These are phyloP conservation scores for Sinocyclocheilus anshuiensis DNA, from an alignment of 2,113 vertebrate species.

Conservation along the genomic window DNA sequence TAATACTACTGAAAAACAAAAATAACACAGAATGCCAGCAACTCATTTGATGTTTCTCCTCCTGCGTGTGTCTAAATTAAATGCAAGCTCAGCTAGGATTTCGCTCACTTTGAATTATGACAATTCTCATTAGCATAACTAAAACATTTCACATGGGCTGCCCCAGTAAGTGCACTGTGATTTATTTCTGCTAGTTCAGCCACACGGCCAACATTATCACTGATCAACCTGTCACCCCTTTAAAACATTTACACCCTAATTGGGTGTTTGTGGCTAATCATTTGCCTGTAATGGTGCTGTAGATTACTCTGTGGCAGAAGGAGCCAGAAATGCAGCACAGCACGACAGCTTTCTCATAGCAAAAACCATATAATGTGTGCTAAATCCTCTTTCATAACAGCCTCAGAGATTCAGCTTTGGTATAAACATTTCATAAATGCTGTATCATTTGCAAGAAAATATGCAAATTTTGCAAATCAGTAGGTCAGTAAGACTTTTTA, in stretches of 20 bases:
- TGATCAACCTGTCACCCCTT: conserved; percentile 33
- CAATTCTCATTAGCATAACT: conserved; percentile 29
- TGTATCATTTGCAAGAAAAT: neutral
- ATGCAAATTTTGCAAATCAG: neutral
- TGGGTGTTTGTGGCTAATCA: conserved; percentile 34
- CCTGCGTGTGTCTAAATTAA: neutral
- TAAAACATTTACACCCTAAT: conserved; percentile 32
- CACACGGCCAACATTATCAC: conserved; percentile 22
- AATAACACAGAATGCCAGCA: conserved; percentile 43
- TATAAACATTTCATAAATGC: neutral
- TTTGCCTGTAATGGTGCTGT: conserved; percentile 22
- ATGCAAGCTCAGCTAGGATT: conserved; percentile 29
- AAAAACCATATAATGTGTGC: neutral
- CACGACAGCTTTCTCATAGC: neutral
- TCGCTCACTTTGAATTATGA: neutral
- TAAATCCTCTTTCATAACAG: neutral
- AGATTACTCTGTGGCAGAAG: conserved; percentile 20
- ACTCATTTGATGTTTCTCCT: conserved; percentile 55
- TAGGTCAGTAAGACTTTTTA: neutral
- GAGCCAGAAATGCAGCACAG: neutral
- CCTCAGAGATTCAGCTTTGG: neutral
- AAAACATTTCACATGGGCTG: conserved; percentile 26
- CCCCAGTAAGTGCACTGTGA: conserved; percentile 6
- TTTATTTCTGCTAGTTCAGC: conserved; percentile 29
- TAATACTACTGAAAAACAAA: conserved; percentile 65